These are phyloP conservation scores for Nothocercus julius DNA, from an alignment of 2,113 vertebrate genomes.

Conservation along the genomic window DNA sequence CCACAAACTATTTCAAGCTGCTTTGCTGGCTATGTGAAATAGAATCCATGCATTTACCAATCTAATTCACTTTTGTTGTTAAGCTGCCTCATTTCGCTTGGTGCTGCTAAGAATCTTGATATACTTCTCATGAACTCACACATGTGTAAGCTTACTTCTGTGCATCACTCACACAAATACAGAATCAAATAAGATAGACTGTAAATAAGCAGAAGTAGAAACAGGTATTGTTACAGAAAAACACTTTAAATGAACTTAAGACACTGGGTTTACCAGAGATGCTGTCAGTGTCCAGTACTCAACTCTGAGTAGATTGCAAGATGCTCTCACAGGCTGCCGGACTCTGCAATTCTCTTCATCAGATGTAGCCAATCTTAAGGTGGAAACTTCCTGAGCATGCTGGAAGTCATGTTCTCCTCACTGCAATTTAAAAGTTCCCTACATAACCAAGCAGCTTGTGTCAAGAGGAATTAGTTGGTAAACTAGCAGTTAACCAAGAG, in stretches of 20 bases:
- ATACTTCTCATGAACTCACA: neutral
- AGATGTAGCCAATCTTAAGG: neutral
- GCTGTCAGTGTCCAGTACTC: neutral
- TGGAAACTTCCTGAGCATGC: neutral
- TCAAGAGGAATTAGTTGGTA: accelerated
- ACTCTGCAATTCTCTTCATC: neutral
- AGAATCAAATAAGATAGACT: neutral
- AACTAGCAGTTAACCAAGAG: neutral
- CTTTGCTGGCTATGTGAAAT: neutral
- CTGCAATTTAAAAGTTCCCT: neutral
- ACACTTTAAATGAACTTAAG: neutral
- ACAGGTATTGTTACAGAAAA: neutral
- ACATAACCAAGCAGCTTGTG: neutral
- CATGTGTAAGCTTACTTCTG: neutral
- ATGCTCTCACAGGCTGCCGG: neutral
- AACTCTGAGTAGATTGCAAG: neutral
- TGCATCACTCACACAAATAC: neutral
- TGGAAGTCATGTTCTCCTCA: neutral
- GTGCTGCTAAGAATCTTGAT: neutral
- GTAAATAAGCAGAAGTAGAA: neutral
- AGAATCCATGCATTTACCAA: neutral
- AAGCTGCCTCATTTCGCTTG: neutral
- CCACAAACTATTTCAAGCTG: neutral
- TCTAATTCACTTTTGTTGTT: neutral
- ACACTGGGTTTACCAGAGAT: neutral